phyloP scores from a whole-genome alignment of 1,140 invertebrate species.

The Halotydeus destructor region DNA sequence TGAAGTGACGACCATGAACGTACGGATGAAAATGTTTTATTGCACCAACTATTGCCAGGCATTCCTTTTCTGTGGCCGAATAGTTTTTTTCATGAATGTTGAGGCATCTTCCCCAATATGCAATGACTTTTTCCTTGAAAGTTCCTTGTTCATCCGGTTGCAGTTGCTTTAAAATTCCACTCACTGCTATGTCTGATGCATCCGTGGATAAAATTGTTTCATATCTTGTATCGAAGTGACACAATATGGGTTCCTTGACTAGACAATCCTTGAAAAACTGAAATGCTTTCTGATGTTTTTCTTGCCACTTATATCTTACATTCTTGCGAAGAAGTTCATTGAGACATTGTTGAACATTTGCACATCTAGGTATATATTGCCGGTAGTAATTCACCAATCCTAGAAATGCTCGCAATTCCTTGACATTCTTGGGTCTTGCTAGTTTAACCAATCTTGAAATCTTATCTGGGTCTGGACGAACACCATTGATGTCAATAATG shows the following conservation, averaged over 20 bases:
- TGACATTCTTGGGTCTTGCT: conserved; percentile 7
- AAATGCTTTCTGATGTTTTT: neutral
- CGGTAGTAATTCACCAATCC: conserved; percentile 23
- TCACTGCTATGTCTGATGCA: neutral
- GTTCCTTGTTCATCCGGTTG: neutral
- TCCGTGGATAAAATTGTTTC: neutral
- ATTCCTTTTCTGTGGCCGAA: conserved; percentile 14
- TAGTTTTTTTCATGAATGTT: conserved; percentile 14
- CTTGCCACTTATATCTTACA: neutral
- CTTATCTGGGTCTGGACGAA: conserved; percentile 9
- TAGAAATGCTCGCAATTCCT: conserved; percentile 10
- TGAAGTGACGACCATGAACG: conserved; percentile 16
- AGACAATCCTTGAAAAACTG: neutral
- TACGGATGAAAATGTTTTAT: conserved; percentile 18
- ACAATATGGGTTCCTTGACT: neutral
- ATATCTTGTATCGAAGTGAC: neutral
- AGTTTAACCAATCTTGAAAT: conserved; percentile 2
- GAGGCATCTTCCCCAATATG: neutral
- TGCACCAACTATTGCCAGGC: conserved; percentile 17
- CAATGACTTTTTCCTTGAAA: neutral
- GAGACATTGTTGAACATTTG: no score
- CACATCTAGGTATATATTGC: no score
- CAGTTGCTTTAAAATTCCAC: neutral
- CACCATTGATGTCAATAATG: conserved; percentile 1
- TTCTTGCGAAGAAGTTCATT: neutral